These are phyloP conservation scores for Mantis religiosa DNA, from an alignment of 2,888 invertebrate species.

Conservation along the genomic window DNA sequence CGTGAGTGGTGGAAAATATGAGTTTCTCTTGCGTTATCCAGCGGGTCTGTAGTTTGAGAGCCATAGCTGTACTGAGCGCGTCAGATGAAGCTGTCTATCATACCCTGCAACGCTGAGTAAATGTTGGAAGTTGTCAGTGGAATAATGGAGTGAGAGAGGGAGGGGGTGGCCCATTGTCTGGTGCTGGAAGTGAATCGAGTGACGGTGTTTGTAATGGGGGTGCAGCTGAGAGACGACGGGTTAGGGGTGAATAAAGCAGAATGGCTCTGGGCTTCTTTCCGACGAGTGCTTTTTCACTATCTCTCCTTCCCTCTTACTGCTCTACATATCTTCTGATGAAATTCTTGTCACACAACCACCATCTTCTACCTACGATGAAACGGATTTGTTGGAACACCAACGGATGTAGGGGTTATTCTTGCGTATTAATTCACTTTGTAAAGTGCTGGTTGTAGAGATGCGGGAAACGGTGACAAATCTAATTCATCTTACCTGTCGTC, in stretches of 20 bases:
- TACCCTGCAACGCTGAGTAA: constrained; percentile 11
- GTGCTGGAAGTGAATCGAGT: constrained; percentile 4
- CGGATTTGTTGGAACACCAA: neutral
- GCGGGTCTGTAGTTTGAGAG: neutral
- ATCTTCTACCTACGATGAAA: neutral
- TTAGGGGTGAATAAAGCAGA: constrained; percentile 9
- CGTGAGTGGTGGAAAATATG: neutral
- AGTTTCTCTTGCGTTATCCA: neutral
- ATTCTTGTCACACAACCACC: neutral
- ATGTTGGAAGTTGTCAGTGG: constrained; percentile 16
- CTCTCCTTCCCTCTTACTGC: neutral
- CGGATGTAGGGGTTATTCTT: neutral
- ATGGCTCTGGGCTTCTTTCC: neutral
- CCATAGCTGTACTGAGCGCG: neutral
- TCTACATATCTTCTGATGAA: constrained; percentile 11
- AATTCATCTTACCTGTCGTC: neutral
- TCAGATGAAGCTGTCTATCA: constrained; percentile 11
- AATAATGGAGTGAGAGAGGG: constrained; percentile 2
- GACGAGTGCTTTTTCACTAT: neutral
- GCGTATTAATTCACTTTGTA: neutral
- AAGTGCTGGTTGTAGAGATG: neutral
- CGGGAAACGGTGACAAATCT: neutral
- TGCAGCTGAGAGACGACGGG: neutral
- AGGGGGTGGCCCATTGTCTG: neutral
- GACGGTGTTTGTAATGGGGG: constrained; percentile 14